A percentile compares a stretch with the other conserved stretches of the same genome.
Evolutionary conservation across 1,140 invertebrate species (phyloP).

Genomic region (Teleogryllus occipitalis): DNA sequence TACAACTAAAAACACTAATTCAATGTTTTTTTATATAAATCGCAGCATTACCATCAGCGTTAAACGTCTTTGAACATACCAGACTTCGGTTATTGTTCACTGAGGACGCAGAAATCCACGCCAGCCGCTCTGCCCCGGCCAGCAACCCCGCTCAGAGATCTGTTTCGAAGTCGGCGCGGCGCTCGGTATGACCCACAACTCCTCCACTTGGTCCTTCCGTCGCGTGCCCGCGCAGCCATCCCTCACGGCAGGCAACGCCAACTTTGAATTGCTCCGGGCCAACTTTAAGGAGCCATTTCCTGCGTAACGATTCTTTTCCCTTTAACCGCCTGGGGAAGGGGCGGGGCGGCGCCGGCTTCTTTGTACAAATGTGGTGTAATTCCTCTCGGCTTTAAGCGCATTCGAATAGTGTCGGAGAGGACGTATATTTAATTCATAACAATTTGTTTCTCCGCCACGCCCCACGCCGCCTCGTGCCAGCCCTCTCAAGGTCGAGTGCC

Average conservation of each 20-base stretch:
- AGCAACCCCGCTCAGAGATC: too few species aligned
- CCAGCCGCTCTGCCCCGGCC: too few species aligned
- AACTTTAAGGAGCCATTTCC: constrained; percentile 1
- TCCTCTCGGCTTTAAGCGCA: not conserved
- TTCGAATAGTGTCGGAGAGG: not conserved
- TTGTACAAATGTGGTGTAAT: not conserved
- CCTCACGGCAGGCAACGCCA: not conserved
- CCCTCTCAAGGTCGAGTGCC: too few species aligned
- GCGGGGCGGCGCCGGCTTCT: not conserved
- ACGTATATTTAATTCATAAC: not conserved
- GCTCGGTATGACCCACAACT: too few species aligned
- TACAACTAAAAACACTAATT: too few species aligned
- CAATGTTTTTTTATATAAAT: too few species aligned
- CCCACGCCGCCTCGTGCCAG: too few species aligned
- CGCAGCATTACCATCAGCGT: too few species aligned
- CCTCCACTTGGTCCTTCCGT: not conserved
- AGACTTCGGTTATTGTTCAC: too few species aligned
- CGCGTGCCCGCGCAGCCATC: not conserved
- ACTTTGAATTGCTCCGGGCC: not conserved
- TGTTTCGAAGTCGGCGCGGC: too few species aligned
- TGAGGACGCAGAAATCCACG: too few species aligned
- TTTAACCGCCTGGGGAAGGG: not conserved
- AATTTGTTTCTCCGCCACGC: not conserved
- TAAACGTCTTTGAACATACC: too few species aligned
- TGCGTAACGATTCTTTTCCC: not conserved